Base-by-base conservation (phyloP, 2,888 invertebrate genomes). In the Epinotia nisella region DNA sequence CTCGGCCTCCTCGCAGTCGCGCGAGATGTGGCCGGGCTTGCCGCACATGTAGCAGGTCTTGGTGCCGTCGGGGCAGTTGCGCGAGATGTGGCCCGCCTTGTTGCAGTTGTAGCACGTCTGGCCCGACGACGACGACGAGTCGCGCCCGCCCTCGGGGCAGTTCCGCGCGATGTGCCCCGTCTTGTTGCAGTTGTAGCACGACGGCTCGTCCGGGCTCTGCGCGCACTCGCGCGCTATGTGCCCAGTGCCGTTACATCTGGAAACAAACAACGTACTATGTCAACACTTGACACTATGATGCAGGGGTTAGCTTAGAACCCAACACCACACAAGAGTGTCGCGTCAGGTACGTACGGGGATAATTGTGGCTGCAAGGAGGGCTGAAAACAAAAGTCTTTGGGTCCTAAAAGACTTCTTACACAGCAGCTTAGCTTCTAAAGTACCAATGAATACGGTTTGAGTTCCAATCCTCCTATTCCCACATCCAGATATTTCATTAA, bases 141-240 rank as follows among this genome's bases (percentile, higher is more conserved):
- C 95, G 85, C 94, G 95, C 78, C 94, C 95, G 82, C 95, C 95
- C 90, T 97, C 97, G 72, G 97, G 97, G 94, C 97, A 97, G 93
- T 96, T 96, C 86, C 97, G 96, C 75, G 97, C 98, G 89, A 98
- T 97, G 94, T 98, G 98, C 81, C 98, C 98, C 79, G 97, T 96
- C 95, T 98, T 97, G 94, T 97, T 97, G 95, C 98, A 98, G 93
- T 97, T 98, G 95, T 98, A 98, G 95, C 98, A 98, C 84, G 97
- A 97, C 90, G 97, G 96, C 91, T 95, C 95, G 86, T 96, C 96
- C 77, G 96, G 95, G 83, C 94, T 95, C 94, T 97, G 97, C 85
- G 97, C 96, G 93, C 98, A 98, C 93, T 98, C 97, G 89, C 97
- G 97, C 83, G 98, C 98, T 94, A 98, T 98, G 94, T 98, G 98